Evolutionary conservation across 2,113 vertebrate genomes (phyloP).

Genomic region (Amazona guildingii): DNA sequence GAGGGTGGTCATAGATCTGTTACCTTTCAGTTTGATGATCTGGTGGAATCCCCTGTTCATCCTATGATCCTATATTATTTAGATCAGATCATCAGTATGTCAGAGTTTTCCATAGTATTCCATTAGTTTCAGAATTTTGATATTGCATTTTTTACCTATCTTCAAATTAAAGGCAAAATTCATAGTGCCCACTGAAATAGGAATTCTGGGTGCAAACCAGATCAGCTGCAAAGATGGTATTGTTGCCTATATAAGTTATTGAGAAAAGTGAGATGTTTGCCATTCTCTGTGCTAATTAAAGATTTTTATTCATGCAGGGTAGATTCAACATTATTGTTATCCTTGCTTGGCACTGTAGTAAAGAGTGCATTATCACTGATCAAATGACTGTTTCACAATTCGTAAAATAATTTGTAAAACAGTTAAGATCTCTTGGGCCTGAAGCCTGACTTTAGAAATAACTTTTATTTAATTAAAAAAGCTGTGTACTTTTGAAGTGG

Average conservation of each 20-base stretch:
- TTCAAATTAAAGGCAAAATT: background rate
- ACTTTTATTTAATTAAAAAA: background rate
- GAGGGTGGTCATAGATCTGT: background rate
- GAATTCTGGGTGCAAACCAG: background rate
- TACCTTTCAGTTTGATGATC: background rate
- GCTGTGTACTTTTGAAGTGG: background rate
- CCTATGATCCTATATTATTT: background rate
- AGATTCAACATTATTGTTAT: background rate
- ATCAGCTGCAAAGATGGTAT: background rate
- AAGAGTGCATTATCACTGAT: background rate
- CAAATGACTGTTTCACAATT: constrained; percentile 15
- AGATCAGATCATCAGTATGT: background rate
- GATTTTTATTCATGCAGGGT: background rate
- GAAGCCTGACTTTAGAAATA: background rate
- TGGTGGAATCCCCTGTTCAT: background rate
- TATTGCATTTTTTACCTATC: background rate
- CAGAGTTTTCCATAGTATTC: background rate
- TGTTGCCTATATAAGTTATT: background rate
- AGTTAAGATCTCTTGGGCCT: background rate
- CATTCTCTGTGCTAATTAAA: constrained; percentile 25
- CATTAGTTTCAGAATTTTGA: background rate
- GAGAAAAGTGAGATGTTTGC: background rate
- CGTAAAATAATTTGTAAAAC: background rate
- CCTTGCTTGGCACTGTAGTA: background rate
- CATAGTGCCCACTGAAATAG: background rate